phyloP scores from a whole-genome alignment of 2,888 invertebrate genomes.

The Frankliniella intonsa region DNA sequence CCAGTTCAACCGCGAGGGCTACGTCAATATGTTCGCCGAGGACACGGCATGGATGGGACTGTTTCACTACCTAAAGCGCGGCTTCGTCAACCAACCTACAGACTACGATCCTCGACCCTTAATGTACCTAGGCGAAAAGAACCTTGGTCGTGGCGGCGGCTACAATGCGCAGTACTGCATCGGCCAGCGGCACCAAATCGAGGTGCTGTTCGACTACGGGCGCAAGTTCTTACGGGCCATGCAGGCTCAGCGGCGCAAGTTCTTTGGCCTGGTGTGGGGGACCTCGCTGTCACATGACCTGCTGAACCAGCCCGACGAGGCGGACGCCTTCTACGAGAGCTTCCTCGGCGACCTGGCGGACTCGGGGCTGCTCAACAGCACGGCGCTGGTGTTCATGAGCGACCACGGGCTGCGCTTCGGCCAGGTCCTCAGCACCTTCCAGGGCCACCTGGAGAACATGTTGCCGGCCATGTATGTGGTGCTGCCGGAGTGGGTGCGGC shows the following conservation, averaged over 20 bases:
- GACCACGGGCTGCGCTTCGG: slow-evolving; percentile 91
- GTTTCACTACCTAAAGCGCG: slow-evolving; percentile 73
- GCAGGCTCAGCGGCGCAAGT: slow-evolving; percentile 49
- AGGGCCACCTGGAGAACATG: slow-evolving; percentile 82
- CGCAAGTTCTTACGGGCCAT: slow-evolving; percentile 59
- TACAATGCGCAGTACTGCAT: slow-evolving; percentile 66
- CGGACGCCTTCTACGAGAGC: slow-evolving; percentile 62
- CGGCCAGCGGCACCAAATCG: slow-evolving; percentile 63
- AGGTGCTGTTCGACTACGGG: slow-evolving; percentile 67
- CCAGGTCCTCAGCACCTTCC: slow-evolving; percentile 72
- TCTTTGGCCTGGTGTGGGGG: slow-evolving; percentile 82
- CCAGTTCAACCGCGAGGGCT: slow-evolving; percentile 65
- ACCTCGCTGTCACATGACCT: slow-evolving; percentile 79
- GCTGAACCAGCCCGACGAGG: slow-evolving; percentile 69
- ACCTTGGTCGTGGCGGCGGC: slow-evolving; percentile 60
- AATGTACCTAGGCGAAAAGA: background rate
- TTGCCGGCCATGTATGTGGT: slow-evolving; percentile 69
- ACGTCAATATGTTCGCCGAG: slow-evolving; percentile 74
- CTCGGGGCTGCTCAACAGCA: slow-evolving; percentile 57
- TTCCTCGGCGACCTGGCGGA: slow-evolving; percentile 46
- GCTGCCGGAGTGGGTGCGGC: slow-evolving; percentile 67
- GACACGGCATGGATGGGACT: slow-evolving; percentile 73
- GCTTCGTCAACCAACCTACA: slow-evolving; percentile 74
- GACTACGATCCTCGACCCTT: slow-evolving; percentile 77
- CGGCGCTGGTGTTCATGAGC: slow-evolving; percentile 67